Conservation (phyloP, 2,113 vertebrate species). For the Euleptes europaea region DNA sequence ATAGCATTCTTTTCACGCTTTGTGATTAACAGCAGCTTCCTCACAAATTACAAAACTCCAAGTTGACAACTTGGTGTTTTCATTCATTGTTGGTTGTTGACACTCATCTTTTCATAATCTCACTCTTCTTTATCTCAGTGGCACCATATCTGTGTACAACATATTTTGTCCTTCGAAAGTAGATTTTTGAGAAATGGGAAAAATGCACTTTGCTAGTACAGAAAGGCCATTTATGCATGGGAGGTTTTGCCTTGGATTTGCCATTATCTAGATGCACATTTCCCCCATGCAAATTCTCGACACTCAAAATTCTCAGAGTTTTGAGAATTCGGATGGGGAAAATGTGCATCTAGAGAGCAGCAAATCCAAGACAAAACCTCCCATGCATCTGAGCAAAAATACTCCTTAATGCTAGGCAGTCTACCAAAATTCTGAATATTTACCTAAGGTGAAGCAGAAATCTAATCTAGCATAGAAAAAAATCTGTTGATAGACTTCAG, state of each 20-base stretch:
- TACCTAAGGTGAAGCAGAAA: neutral
- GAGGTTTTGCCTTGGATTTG: too few species aligned
- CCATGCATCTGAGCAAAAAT: too few species aligned
- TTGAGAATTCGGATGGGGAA: too few species aligned
- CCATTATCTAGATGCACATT: too few species aligned
- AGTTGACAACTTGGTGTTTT: conserved; percentile 37
- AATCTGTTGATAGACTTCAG: too few species aligned
- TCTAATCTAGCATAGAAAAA: too few species aligned
- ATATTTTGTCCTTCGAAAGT: neutral
- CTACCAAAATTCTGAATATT: neutral
- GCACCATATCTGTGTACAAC: neutral
- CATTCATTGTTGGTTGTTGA: conserved; percentile 26
- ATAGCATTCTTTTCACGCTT: conserved; percentile 13
- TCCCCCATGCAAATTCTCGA: too few species aligned
- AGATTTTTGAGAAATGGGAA: neutral
- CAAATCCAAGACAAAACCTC: too few species aligned
- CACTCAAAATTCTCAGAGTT: too few species aligned
- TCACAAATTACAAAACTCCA: conserved; percentile 18
- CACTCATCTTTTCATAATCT: neutral
- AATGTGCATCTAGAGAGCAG: too few species aligned
- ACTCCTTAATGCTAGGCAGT: neutral
- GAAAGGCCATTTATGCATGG: too few species aligned
- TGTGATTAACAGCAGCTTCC: conserved; percentile 44
- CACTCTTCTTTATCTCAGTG: conserved; percentile 24
- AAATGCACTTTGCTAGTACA: neutral